These are phyloP conservation scores for Heterotilapia buettikoferi DNA, from an alignment of 2,113 vertebrate genomes.

Conservation along the genomic window DNA sequence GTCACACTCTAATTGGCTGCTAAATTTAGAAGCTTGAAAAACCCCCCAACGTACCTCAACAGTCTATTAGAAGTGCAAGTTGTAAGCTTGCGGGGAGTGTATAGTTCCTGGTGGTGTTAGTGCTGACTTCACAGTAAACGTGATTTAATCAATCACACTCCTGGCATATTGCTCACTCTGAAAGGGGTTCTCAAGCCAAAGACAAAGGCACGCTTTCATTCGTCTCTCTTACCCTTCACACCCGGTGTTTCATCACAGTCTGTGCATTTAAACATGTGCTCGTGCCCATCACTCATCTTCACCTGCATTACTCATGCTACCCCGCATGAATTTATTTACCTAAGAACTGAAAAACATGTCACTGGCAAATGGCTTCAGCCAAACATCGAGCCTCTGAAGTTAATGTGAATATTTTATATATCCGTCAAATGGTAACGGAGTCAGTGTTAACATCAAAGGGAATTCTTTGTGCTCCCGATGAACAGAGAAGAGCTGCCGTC, in stretches of 20 bases:
- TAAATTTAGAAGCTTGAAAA: conserved; percentile 31
- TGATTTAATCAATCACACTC: conserved; percentile 55
- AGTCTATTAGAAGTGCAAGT: conserved; percentile 32
- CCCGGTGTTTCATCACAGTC: background rate
- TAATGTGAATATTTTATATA: conserved; percentile 12
- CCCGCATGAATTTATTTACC: background rate
- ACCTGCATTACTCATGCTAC: conserved; percentile 6
- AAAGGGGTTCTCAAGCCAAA: conserved; percentile 10
- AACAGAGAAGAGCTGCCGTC: conserved; percentile 10
- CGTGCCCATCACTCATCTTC: conserved; percentile 23
- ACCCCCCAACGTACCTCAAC: background rate
- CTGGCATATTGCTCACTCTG: conserved; percentile 21
- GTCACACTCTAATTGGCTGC: conserved; percentile 37
- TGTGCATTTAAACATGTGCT: conserved; percentile 5
- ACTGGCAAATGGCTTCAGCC: background rate
- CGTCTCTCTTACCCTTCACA: background rate
- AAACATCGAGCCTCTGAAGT: background rate
- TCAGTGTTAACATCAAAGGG: conserved; percentile 13
- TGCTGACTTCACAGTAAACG: conserved; percentile 53
- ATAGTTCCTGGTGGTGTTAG: conserved; percentile 31
- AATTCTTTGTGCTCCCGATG: background rate
- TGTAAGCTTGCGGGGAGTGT: conserved; percentile 29
- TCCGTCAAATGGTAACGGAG: background rate
- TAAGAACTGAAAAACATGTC: background rate
- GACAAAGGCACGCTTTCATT: conserved; percentile 4